These are phyloP conservation scores for Gastrophysa polygoni DNA, from an alignment of 2,888 invertebrate genomes.

Conservation along the genomic window DNA sequence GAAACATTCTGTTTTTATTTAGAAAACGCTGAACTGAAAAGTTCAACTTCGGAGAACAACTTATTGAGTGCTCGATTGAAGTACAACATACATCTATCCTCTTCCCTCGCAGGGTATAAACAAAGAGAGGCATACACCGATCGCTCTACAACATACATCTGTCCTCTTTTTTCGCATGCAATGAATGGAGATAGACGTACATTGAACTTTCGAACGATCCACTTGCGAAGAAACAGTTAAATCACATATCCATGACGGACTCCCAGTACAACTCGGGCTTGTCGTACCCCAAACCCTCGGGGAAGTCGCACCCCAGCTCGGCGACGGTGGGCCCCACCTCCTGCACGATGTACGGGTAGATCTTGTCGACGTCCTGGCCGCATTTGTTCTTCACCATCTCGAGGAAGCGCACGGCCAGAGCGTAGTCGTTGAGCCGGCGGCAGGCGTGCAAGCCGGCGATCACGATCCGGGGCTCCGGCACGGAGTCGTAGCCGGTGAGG, in stretches of 20 bases:
- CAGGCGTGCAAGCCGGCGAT: conserved; percentile 67
- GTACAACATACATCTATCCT: too few species aligned
- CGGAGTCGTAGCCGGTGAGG: conserved; percentile 62
- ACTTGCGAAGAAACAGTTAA: background rate
- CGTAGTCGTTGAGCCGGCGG: conserved; percentile 69
- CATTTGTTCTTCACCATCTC: conserved; percentile 92
- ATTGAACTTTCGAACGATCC: too few species aligned
- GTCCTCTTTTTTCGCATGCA: too few species aligned
- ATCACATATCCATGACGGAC: conserved; percentile 68
- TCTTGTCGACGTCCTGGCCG: conserved; percentile 71
- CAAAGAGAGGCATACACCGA: too few species aligned
- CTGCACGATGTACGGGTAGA: conserved; percentile 87
- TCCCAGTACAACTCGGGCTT: conserved; percentile 90
- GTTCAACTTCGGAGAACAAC: too few species aligned
- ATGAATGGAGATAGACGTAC: too few species aligned
- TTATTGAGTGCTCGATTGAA: too few species aligned
- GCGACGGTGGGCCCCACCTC: conserved; percentile 89
- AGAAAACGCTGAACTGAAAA: too few species aligned
- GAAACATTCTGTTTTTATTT: too few species aligned
- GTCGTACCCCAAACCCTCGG: conserved; percentile 95
- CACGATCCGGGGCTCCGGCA: conserved; percentile 67
- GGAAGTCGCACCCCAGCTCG: conserved; percentile 92
- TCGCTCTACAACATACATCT: too few species aligned
- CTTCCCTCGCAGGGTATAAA: too few species aligned
- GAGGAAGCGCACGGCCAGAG: conserved; percentile 74